Evolutionary conservation across 2,888 invertebrate species (phyloP), one percentile per base, ranked within the genome.

Genomic region (Meloe dianella): DNA sequence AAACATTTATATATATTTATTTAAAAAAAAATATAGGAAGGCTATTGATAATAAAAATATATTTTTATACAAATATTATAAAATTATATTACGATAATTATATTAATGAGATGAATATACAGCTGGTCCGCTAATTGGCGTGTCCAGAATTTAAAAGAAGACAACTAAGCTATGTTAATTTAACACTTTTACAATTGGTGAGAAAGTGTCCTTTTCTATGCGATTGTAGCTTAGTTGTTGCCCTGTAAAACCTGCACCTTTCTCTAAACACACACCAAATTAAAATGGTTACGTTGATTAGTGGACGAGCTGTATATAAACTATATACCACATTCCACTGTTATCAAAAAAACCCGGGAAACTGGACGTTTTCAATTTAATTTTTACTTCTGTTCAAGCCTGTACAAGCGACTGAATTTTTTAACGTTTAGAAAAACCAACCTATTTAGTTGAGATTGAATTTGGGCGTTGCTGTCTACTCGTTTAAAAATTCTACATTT

Each of bases 1-100:
- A 82, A 79, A 82, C 77, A 80, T 78, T 75, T 72, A 76, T 77
- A 76, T 56, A 70, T 70, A 69, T 71, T 47, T 67, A 73, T 66
- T 69, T 67, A 72, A 74, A 73, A 73, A 73, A 75, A 74, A 66
- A 69, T 63, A 72, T 73, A 14, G 71, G 69, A 70, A 70, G 51
- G 51, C 29, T 56, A 30, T 17, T 29, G 59, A 27, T 57, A 65
- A n/a, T 57, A 61, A 65, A 61, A 59, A 32, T 60, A 30, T 22
- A 63, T 27, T 59, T 54, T 22, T 20, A 22, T 63, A 30, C n/a
- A 32, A 32, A 60, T n/a, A n/a, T 27, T 27, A 27, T 35, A 30
- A 47, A 65, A 20, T 58, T 14, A 54, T 27, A 14, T 17, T 38
- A 51, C 17, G 4, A 61, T 27, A 54, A 61, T 20, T 24, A 29